These are phyloP conservation scores for Margarornis squamiger DNA, from an alignment of 2,797 vertebrate genomes.

Conservation along the genomic window DNA sequence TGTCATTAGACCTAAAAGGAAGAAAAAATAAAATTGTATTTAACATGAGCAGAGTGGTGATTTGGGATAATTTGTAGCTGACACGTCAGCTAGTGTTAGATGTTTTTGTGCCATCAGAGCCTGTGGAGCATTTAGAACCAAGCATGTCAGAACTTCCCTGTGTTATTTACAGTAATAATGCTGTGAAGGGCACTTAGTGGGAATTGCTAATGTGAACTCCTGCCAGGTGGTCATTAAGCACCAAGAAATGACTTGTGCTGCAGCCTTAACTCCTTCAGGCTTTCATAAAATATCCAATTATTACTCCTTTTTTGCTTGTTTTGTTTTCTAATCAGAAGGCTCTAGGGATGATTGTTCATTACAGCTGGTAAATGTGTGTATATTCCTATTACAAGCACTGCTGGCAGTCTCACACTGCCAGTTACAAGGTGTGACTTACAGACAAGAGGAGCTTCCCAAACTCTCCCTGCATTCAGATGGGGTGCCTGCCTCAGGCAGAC, in stretches of 20 bases:
- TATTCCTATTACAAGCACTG: background rate
- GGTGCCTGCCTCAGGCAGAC: background rate
- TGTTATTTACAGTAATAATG: background rate
- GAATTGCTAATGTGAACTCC: background rate
- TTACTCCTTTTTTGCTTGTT: background rate
- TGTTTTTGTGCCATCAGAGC: background rate
- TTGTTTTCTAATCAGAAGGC: background rate
- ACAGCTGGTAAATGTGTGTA: background rate
- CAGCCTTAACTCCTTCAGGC: background rate
- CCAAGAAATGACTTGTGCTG: background rate
- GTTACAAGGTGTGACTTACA: background rate
- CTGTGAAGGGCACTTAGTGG: background rate
- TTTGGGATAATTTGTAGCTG: background rate
- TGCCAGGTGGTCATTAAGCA: conserved; percentile 15
- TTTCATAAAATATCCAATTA: background rate
- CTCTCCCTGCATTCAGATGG: background rate
- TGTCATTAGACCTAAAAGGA: background rate
- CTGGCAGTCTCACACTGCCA: background rate
- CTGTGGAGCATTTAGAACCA: background rate
- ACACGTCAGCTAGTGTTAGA: background rate
- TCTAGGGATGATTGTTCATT: background rate
- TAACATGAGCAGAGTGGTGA: background rate
- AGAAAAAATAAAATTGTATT: background rate
- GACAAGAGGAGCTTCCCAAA: background rate
- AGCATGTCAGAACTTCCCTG: background rate